Conservation (phyloP, 2,113 vertebrate genomes). For the Balaenoptera acutorostrata region DNA sequence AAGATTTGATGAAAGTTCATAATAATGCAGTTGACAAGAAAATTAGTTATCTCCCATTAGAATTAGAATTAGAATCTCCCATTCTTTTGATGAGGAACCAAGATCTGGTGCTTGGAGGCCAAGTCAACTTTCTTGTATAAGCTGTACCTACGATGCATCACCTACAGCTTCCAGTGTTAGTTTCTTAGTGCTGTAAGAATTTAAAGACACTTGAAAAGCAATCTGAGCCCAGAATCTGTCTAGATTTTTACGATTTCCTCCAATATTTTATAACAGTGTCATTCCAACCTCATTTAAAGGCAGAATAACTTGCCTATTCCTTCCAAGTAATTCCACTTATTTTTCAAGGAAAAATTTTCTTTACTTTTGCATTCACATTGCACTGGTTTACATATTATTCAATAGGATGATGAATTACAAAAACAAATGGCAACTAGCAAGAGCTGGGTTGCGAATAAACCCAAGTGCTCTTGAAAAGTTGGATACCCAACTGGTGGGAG, state of each 20-base stretch:
- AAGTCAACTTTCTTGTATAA: background rate
- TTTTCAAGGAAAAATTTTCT: conserved; percentile 13
- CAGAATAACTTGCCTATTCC: background rate
- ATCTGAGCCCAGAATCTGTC: background rate
- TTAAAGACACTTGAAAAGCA: background rate
- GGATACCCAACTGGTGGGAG: background rate
- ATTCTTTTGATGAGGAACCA: background rate
- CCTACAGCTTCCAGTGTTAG: background rate
- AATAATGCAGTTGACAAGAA: too few species aligned
- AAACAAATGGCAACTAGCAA: background rate
- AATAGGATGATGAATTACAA: background rate
- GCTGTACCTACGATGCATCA: background rate
- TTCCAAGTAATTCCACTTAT: background rate
- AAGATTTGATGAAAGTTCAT: too few species aligned
- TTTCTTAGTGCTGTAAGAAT: background rate
- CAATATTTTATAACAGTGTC: background rate
- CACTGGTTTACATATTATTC: background rate
- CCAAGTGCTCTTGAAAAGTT: background rate
- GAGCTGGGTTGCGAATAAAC: background rate
- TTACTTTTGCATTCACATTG: background rate
- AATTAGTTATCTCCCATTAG: too few species aligned
- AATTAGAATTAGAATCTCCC: background rate
- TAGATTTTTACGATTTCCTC: background rate
- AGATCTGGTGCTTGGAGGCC: background rate
- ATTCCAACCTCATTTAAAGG: background rate